phyloP scores from a whole-genome alignment of 1,140 invertebrate species.

The Trypoxylus dichotomus region DNA sequence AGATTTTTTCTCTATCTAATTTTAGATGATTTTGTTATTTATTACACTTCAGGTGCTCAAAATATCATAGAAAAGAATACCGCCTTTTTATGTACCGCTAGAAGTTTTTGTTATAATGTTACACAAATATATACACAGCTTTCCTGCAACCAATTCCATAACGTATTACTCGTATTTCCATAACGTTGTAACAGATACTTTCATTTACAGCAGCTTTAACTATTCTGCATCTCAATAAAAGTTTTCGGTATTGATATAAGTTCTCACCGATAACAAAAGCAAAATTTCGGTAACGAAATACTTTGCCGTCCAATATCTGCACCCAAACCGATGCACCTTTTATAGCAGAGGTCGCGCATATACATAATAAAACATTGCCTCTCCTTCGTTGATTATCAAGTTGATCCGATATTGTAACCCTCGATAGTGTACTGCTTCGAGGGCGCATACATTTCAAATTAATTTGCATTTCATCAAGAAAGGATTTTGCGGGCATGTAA shows the following conservation, averaged over 20 bases:
- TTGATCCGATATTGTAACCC: neutral
- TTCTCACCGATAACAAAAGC: slow-evolving; percentile 10
- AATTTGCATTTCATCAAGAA: neutral
- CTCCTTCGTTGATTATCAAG: neutral
- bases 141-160: no score
- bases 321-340: neutral
- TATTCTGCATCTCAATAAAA: slow-evolving; percentile 20
- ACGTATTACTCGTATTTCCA: neutral
- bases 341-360: neutral
- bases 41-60: no score
- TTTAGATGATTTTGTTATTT: no score
- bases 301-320: neutral
- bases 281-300: slow-evolving; percentile 19
- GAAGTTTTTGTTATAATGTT: no score
- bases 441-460: slow-evolving; percentile 7
- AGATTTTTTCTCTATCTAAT: no score
- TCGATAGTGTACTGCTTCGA: neutral
- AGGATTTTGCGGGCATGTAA: slow-evolving; percentile 4
- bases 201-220: neutral
- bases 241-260: slow-evolving; percentile 3
- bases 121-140: no score
- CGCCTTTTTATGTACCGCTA: no score
- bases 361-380: slow-evolving; percentile 12
- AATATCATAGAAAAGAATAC: no score
- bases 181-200: slow-evolving; percentile 10